A percentile compares a stretch with the other conserved stretches of the same genome.
Evolutionary conservation across 2,113 vertebrate species (phyloP).

Genomic region (Mesitornis unicolor): DNA sequence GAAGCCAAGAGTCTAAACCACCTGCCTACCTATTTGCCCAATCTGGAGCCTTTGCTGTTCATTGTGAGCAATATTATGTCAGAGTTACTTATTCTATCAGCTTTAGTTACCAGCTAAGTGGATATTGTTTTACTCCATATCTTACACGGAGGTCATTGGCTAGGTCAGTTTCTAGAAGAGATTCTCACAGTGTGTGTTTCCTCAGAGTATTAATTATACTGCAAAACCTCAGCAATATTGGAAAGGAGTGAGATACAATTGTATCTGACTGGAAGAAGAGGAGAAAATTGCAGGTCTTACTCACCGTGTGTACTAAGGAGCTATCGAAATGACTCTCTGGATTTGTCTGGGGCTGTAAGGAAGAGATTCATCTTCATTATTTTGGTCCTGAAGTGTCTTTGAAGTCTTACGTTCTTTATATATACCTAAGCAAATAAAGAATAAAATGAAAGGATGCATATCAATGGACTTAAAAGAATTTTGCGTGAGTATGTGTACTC

Average conservation of each 20-base stretch:
- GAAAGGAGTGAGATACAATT: neutral
- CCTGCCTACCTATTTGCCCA: neutral
- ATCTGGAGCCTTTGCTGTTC: neutral
- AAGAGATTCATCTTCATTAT: neutral
- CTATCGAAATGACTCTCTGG: neutral
- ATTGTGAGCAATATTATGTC: constrained; percentile 2
- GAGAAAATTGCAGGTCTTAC: neutral
- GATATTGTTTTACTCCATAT: constrained; percentile 40
- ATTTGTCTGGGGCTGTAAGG: neutral
- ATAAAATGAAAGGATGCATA: neutral
- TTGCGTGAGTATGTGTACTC: neutral
- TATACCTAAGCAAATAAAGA: neutral
- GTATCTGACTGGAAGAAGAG: neutral
- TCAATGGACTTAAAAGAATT: neutral
- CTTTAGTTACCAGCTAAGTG: constrained; percentile 49
- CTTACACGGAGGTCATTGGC: constrained; percentile 53
- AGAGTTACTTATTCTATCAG: constrained; percentile 45
- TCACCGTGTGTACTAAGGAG: neutral
- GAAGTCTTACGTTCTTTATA: neutral
- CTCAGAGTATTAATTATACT: constrained; percentile 70
- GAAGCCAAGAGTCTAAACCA: neutral
- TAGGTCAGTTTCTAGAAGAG: constrained; percentile 59
- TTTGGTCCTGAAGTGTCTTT: neutral
- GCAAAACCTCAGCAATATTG: constrained; percentile 46
- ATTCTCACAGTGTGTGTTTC: constrained; percentile 63